These are phyloP conservation scores for Thamnophis elegans DNA, from an alignment of 2,797 vertebrate genomes.

Conservation along the genomic window DNA sequence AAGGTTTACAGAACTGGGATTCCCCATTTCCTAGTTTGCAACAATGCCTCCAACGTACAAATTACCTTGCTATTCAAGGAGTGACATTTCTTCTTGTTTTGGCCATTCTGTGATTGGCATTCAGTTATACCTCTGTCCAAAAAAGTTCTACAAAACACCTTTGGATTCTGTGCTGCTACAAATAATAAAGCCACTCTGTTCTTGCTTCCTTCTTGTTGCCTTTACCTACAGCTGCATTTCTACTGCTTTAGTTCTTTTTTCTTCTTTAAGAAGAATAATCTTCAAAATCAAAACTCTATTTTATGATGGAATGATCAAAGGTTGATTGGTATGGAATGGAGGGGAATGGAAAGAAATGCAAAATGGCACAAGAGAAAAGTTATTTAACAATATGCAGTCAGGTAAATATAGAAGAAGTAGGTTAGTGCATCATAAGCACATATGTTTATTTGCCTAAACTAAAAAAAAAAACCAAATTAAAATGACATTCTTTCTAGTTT, in stretches of 20 bases:
- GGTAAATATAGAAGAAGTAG: not conserved
- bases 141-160: not conserved
- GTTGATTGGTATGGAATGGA: not conserved
- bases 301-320: not conserved
- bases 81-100: not conserved
- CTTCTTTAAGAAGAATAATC: not conserved
- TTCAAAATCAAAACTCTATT: not conserved
- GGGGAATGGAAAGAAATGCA: not conserved
- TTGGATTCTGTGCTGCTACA: not conserved
- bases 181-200: not conserved
- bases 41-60: not conserved
- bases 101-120: not conserved
- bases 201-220: not conserved
- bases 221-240: not conserved
- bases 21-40: not conserved
- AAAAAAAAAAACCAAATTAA: not conserved
- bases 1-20: conserved; percentile 27
- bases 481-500: not conserved
- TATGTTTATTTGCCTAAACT: not conserved
- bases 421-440: not conserved
- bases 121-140: not conserved
- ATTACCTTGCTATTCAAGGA: not conserved
- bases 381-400: not conserved
- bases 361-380: not conserved
- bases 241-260: not conserved